Evolutionary conservation across 2,113 vertebrate genomes (phyloP), one percentile per base, ranked within the genome.

Genomic region (Mystacornis crossleyi): DNA sequence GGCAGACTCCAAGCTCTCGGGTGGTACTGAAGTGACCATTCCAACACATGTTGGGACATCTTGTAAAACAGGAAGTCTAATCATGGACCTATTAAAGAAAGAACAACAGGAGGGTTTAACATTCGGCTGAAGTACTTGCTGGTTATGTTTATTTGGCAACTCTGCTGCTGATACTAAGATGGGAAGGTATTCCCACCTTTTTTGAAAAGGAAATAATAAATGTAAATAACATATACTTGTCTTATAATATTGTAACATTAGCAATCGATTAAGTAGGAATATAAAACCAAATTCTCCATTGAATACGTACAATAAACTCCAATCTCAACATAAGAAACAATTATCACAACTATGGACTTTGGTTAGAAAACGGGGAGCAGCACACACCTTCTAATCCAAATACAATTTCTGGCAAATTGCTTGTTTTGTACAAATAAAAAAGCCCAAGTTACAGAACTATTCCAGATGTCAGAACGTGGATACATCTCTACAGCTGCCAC

Each of bases 91-190:
- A 96, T 78, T 91, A 91, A 95, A 95, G 58, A 92, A 93, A 97
- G 75, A 97, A 97, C 94, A 97, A 96, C 88, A 95, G 66, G 3
- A 93, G 10, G 5, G 82, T 95, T 94, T 83, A 94, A 93, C 79
- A 80, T 85, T 93, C 77, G 87, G 94, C 66, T 90, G 47, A 81
- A 96, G 47, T 34, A 86, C 34, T 50, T 55, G 77, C 58, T 94
- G 65, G 14, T 96, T 94, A 77, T 77, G 95, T 95, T 98, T 97
- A 97, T 97, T 97, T 97, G 96, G 93, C 89, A 97, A 97, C 96
- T 92, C 91, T 97, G 91, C 93, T 96, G 96, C 91, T 97, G 80
- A 97, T 96, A 97, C 93, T 95, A 93, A 85, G 15, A 89, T 81
- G 57, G 73, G 70, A 95, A 95, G 4, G 10, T 7, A 91, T 19